Percentiles rank a stretch among this genome's conserved stretches.
These are phyloP conservation scores for Dicyrtomina minuta DNA, from an alignment of 2,888 invertebrate species.

Conservation along the genomic window DNA sequence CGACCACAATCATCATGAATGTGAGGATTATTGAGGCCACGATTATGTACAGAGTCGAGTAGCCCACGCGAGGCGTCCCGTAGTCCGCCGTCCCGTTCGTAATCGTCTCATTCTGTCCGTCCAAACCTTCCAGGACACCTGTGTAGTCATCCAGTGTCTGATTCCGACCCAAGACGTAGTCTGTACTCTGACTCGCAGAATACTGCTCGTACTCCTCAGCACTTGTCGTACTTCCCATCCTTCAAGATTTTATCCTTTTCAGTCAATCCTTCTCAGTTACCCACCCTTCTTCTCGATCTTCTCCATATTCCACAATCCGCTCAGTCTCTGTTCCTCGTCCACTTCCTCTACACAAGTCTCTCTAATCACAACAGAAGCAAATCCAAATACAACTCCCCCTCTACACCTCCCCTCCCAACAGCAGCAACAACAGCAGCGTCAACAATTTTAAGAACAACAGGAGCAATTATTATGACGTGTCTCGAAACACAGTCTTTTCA, in stretches of 20 bases:
- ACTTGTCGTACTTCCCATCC: slow-evolving; percentile 16
- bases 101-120: slow-evolving; percentile 33
- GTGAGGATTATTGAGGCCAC: slow-evolving; percentile 88
- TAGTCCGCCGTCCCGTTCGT: slow-evolving; percentile 13
- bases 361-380: not conserved
- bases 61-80: slow-evolving; percentile 61
- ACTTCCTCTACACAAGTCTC: not conserved
- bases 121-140: slow-evolving; percentile 1
- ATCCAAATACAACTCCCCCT: not conserved
- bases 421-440: not conserved
- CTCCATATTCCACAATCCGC: not conserved
- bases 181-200: not conserved
- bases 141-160: not conserved
- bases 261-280: no score
- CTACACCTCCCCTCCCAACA: not conserved
- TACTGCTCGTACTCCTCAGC: slow-evolving; percentile 6
- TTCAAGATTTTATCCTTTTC: not conserved
- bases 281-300: not conserved
- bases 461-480: no score
- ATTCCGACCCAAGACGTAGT: not conserved
- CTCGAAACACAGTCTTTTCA: no score
- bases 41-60: slow-evolving; percentile 86
- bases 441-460: no score
- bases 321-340: not conserved
- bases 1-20: slow-evolving; percentile 89